Conservation (phyloP, 2,797 vertebrate genomes). For the Sternotherus odoratus region DNA sequence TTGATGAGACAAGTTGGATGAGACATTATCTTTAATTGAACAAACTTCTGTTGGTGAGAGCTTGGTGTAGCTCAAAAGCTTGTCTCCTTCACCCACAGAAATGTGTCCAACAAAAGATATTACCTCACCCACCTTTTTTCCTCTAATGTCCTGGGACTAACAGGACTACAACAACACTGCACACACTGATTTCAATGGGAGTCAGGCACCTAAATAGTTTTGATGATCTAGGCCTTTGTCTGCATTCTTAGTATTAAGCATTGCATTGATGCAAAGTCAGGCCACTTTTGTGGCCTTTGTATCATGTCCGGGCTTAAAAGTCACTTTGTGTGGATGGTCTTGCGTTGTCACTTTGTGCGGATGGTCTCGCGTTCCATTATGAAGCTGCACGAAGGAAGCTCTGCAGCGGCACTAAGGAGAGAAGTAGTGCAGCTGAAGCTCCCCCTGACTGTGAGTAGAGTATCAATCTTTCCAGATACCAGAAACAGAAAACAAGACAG, state of each 20-base stretch:
- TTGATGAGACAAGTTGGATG: background rate
- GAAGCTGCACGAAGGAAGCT: accelerated
- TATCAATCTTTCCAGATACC: conserved; percentile 26
- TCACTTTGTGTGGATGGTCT: background rate
- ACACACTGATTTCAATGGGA: background rate
- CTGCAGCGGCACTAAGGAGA: background rate
- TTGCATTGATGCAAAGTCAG: background rate
- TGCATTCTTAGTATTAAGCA: background rate
- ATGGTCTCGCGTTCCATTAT: background rate
- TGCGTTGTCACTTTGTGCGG: too few relatives aligned
- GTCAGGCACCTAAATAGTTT: background rate
- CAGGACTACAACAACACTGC: background rate
- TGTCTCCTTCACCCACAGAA: background rate
- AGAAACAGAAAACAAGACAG: conserved; percentile 25
- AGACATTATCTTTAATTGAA: background rate
- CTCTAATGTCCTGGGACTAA: background rate
- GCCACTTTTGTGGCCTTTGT: background rate
- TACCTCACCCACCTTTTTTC: background rate
- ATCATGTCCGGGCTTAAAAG: accelerated
- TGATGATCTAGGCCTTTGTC: background rate
- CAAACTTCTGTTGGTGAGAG: background rate
- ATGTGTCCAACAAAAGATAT: background rate
- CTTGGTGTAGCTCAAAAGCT: background rate
- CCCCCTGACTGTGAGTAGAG: conserved; percentile 2
- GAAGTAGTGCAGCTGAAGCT: conserved; percentile 29